phyloP scores from a whole-genome alignment of 2,113 vertebrate species.

The Scopus umbretta region DNA sequence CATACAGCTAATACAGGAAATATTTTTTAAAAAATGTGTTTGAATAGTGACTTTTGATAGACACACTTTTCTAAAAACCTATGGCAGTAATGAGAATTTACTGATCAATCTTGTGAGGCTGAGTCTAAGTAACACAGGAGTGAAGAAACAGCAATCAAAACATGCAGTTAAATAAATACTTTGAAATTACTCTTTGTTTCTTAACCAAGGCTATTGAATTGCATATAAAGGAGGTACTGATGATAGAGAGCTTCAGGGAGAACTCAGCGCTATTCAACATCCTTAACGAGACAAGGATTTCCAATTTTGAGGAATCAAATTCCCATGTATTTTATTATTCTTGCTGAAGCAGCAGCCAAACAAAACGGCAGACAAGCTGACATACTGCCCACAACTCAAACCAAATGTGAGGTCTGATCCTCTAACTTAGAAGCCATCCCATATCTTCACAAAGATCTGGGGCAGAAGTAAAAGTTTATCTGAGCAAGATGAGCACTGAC shows the following conservation, averaged over 20 bases:
- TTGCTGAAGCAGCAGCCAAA: background rate
- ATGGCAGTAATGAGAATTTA: background rate
- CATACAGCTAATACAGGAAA: background rate
- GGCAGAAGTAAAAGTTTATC: background rate
- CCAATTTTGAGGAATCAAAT: background rate
- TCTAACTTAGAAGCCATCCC: background rate
- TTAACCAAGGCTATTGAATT: background rate
- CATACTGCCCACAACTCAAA: background rate
- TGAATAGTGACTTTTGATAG: background rate
- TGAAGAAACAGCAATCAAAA: background rate
- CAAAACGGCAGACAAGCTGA: background rate
- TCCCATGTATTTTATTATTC: background rate
- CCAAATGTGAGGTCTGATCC: background rate
- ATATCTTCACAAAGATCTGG: background rate
- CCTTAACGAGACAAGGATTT: background rate
- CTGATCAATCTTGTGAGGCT: background rate
- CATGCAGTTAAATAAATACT: background rate
- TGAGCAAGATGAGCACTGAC: background rate
- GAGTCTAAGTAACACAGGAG: background rate
- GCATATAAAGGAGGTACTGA: background rate
- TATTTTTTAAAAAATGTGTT: background rate
- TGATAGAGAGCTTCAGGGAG: background rate
- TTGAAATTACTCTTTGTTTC: background rate
- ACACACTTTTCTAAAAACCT: background rate
- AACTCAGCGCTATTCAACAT: background rate